Evolutionary conservation across 2,888 invertebrate species (phyloP).

Genomic region (Chrysotoxum bicinctum): DNA sequence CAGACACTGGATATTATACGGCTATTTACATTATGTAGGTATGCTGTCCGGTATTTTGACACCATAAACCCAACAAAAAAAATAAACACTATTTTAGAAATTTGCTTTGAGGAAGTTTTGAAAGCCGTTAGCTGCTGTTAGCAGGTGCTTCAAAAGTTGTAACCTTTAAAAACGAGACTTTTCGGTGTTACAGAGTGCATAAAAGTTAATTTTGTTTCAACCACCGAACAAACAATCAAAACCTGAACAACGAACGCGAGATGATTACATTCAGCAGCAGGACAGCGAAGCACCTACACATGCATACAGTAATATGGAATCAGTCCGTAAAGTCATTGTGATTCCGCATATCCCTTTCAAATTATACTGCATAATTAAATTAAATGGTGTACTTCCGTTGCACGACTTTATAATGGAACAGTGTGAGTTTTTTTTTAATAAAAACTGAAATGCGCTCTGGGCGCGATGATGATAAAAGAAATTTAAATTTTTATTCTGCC

Average conservation of each 20-base stretch:
- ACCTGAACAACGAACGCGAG: conserved; percentile 7
- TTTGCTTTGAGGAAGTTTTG: conserved; percentile 33
- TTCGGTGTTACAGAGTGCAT: conserved; percentile 16
- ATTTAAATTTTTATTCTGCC: conserved; percentile 69
- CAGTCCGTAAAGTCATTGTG: conserved; percentile 37
- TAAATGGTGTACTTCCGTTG: conserved; percentile 70
- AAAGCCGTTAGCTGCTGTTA: neutral
- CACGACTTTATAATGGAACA: conserved; percentile 40
- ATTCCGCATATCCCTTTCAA: conserved; percentile 71
- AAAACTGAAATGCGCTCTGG: conserved; percentile 40
- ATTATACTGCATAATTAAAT: conserved; percentile 69
- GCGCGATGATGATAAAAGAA: conserved; percentile 47
- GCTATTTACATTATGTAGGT: conserved; percentile 8
- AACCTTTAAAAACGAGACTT: neutral
- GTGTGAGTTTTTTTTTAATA: conserved; percentile 36
- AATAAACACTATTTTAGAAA: conserved; percentile 26
- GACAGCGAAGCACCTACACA: neutral
- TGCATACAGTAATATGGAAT: neutral
- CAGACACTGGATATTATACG: conserved; percentile 64
- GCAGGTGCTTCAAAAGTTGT: conserved; percentile 49
- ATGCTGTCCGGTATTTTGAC: conserved; percentile 39
- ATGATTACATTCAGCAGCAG: conserved; percentile 34
- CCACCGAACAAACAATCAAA: conserved; percentile 27
- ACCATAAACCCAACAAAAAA: neutral
- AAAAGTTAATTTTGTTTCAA: conserved; percentile 4